Conservation (phyloP, 1,140 invertebrate species). For the Drosophila paulistorum region DNA sequence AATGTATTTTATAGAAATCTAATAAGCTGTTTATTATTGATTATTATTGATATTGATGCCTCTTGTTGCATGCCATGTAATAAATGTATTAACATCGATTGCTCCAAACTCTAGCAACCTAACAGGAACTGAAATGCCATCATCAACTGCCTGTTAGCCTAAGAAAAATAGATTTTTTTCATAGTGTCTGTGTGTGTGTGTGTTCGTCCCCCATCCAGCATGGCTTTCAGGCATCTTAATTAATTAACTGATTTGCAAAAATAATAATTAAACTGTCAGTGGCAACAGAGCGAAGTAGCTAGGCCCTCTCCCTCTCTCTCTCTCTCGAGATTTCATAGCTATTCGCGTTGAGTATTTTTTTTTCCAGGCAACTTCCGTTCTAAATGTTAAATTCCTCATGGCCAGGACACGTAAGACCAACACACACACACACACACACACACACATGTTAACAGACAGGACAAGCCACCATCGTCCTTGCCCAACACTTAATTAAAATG, state of each 20-base stretch:
- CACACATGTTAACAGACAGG: constrained; percentile 25
- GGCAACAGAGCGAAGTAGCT: constrained; percentile 42
- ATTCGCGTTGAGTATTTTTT: constrained; percentile 6
- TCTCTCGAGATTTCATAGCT: not conserved
- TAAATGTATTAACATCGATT: constrained; percentile 6
- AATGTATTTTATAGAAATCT: too few relatives aligned
- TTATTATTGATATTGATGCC: not conserved
- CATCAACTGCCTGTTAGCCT: not conserved
- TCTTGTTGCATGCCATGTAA: not conserved
- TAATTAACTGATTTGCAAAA: constrained; percentile 72
- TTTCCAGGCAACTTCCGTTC: constrained; percentile 47
- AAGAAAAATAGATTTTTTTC: not conserved
- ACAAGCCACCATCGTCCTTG: constrained; percentile 48
- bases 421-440: constrained; percentile 29
- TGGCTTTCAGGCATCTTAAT: constrained; percentile 52
- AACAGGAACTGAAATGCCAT: not conserved
- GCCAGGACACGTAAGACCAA: constrained; percentile 42
- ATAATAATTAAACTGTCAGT: constrained; percentile 76
- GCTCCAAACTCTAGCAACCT: not conserved
- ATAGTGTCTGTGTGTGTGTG: not conserved
- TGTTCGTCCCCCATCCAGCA: not conserved
- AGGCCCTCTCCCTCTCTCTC: constrained; percentile 8
- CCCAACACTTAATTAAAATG: constrained; percentile 78
- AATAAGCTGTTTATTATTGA: not conserved
- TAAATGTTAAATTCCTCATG: constrained; percentile 66